Conservation (phyloP, 2,113 vertebrate genomes). For the Notarius lentiginosus region DNA sequence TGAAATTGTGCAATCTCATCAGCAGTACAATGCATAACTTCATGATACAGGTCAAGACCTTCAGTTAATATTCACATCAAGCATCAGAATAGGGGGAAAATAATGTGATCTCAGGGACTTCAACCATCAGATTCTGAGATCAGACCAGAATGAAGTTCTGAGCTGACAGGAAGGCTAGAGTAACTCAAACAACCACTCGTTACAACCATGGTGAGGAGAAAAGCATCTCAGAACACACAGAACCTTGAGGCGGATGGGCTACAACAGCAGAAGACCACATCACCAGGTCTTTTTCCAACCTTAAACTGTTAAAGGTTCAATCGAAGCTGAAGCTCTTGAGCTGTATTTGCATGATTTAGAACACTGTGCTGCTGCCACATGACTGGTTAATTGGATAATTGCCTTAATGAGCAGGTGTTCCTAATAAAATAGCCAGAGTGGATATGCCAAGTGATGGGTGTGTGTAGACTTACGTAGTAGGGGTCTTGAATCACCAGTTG, state of each 20-base stretch:
- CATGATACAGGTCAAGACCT: not conserved
- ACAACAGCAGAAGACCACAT: not conserved
- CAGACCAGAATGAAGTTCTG: not conserved
- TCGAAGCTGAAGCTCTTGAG: too few species aligned
- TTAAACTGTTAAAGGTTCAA: too few species aligned
- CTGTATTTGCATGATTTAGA: too few species aligned
- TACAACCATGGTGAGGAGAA: not conserved
- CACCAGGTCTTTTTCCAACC: not conserved
- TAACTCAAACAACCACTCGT: not conserved
- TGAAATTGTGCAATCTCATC: not conserved
- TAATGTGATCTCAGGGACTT: not conserved
- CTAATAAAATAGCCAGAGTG: not conserved
- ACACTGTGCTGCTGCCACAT: not conserved
- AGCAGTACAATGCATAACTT: not conserved
- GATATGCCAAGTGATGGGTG: not conserved
- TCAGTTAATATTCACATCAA: not conserved
- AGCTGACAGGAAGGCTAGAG: not conserved
- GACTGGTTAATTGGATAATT: not conserved
- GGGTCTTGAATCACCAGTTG: constrained; percentile 85
- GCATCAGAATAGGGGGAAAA: not conserved
- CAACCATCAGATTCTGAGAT: not conserved
- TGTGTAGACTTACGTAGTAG: constrained; percentile 81
- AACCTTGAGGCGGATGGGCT: not conserved
- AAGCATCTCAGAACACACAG: not conserved
- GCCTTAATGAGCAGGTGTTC: not conserved